These are phyloP conservation scores for Urocyon cinereoargenteus DNA, from an alignment of 2,797 vertebrate species.

Conservation along the genomic window DNA sequence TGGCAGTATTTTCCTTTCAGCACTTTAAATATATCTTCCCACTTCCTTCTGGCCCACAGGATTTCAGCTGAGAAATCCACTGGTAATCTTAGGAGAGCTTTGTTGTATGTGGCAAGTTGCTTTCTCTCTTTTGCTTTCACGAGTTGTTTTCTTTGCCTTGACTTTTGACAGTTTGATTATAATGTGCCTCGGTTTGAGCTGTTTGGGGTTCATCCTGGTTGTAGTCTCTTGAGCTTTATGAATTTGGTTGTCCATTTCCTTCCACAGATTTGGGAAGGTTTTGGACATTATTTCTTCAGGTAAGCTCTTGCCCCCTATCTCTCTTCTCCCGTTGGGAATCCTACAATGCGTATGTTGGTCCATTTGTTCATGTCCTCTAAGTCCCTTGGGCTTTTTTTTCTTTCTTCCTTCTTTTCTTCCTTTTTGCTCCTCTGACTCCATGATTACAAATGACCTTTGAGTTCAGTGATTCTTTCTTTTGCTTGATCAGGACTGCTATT, in stretches of 20 bases:
- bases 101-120: background rate
- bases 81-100: slow-evolving; percentile 15
- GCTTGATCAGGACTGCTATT: background rate
- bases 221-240: slow-evolving; percentile 42
- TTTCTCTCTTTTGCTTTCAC: slow-evolving; percentile 9
- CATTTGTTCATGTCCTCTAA: background rate
- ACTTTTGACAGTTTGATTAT: background rate
- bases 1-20: background rate
- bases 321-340: background rate
- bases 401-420: background rate
- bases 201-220: background rate
- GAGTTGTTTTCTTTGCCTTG: slow-evolving; percentile 6
- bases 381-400: background rate
- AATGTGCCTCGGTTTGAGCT: background rate
- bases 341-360: background rate
- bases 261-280: background rate
- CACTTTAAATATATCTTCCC: background rate
- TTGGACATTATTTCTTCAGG: slow-evolving; percentile 1
- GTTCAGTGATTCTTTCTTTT: slow-evolving; percentile 41
- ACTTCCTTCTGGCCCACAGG: background rate
- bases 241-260: slow-evolving; percentile 52
- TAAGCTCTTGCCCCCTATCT: background rate
- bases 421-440: background rate
- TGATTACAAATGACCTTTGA: background rate
- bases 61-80: slow-evolving; percentile 56